Conservation (phyloP, 2,888 invertebrate species). For the Vandiemenella viatica region DNA sequence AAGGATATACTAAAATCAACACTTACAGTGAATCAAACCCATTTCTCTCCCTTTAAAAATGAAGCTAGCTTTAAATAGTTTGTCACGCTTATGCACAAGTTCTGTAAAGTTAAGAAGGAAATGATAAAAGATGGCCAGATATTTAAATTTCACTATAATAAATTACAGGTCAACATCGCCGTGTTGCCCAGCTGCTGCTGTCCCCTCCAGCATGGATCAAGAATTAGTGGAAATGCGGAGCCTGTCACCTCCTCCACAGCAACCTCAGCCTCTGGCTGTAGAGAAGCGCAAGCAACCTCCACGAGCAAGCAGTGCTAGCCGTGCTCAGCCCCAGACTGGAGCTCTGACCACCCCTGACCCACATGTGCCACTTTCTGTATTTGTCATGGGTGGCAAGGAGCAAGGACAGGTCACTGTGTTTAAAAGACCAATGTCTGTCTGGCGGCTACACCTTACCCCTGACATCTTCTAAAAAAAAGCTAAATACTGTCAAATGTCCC, state of each 20-base stretch:
- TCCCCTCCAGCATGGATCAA: constrained; percentile 9
- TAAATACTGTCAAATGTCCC: too few species aligned
- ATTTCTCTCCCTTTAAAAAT: too few species aligned
- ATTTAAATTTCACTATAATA: too few species aligned
- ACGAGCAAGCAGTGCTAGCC: constrained; percentile 41
- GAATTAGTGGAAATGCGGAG: constrained; percentile 25
- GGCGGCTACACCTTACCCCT: constrained; percentile 50
- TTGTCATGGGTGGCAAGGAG: constrained; percentile 65
- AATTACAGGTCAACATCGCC: too few species aligned
- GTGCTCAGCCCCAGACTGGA: constrained; percentile 28
- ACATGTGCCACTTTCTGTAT: constrained; percentile 43
- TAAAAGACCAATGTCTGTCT: constrained; percentile 60
- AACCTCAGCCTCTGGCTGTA: constrained; percentile 15
- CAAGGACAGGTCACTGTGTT: constrained; percentile 61
- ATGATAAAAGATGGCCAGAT: too few species aligned
- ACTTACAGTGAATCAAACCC: too few species aligned
- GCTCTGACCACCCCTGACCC: constrained; percentile 9
- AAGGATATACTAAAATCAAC: too few species aligned
- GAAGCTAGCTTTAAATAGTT: too few species aligned
- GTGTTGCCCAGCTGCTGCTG: too few species aligned
- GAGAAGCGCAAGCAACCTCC: constrained; percentile 22
- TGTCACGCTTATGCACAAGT: too few species aligned
- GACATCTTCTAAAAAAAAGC: constrained; percentile 19
- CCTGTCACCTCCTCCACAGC: constrained; percentile 7
- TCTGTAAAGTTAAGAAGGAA: too few species aligned